phyloP scores from a whole-genome alignment of 2,113 vertebrate species.

The western clawed frog (Xenopus tropicalis) region DNA sequence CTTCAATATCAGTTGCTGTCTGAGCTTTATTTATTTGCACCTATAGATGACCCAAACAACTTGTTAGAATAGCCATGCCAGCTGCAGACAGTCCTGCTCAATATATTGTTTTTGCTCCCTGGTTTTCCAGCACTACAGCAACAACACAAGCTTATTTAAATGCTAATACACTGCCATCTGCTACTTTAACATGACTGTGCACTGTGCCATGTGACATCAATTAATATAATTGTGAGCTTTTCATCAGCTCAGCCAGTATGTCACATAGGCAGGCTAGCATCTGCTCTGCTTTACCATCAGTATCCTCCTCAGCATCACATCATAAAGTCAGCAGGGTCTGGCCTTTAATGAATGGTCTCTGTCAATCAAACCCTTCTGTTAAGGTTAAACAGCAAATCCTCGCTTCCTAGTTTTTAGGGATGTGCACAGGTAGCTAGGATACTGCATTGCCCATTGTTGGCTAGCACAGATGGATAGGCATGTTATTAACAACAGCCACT shows the following conservation, averaged over 20 bases:
- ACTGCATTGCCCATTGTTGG: too few relatives aligned
- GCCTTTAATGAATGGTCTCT: too few relatives aligned
- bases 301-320: too few relatives aligned
- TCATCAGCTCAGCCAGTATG: conserved; percentile 45
- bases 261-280: conserved; percentile 31
- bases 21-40: too few relatives aligned
- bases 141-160: conserved; percentile 47
- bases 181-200: conserved; percentile 43
- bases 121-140: conserved; percentile 15
- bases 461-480: too few relatives aligned
- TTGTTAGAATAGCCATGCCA: not conserved
- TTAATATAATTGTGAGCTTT: conserved; percentile 54
- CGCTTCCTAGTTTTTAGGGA: too few relatives aligned
- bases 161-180: conserved; percentile 54
- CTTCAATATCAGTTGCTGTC: too few relatives aligned
- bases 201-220: conserved; percentile 49
- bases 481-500: too few relatives aligned
- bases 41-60: not conserved
- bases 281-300: conserved; percentile 20
- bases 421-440: too few relatives aligned
- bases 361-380: too few relatives aligned
- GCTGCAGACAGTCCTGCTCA: conserved; percentile 8
- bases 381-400: too few relatives aligned
- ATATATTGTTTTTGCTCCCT: conserved; percentile 19
- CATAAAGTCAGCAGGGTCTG: too few relatives aligned